phyloP scores from a whole-genome alignment of 2,888 invertebrate species.

The Agrilus biguttatus region DNA sequence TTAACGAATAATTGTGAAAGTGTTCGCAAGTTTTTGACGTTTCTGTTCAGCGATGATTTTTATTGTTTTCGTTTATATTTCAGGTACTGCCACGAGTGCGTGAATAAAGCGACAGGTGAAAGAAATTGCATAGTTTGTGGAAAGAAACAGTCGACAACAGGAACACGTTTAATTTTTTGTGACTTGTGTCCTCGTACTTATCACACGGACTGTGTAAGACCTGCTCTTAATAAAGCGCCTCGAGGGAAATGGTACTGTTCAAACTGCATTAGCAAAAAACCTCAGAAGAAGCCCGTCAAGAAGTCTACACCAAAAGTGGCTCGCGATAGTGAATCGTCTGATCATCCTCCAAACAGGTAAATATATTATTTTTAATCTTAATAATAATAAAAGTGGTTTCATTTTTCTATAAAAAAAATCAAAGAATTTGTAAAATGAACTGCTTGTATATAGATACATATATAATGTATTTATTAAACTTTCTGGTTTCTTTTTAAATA shows the following conservation, averaged over 20 bases:
- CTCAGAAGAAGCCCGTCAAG: conserved; percentile 38
- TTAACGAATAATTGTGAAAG: too few relatives aligned
- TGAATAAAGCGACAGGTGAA: conserved; percentile 84
- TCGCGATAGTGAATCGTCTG: conserved; percentile 41
- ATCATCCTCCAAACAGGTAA: conserved; percentile 31
- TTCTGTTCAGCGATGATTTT: neutral
- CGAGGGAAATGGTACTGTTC: conserved; percentile 55
- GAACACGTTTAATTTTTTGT: conserved; percentile 60
- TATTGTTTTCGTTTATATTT: conserved; percentile 3
- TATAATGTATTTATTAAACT: too few relatives aligned
- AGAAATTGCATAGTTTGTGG: conserved; percentile 93
- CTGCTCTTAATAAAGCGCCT: conserved; percentile 61
- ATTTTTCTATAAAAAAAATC: too few relatives aligned
- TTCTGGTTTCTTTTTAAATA: too few relatives aligned
- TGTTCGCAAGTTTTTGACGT: too few relatives aligned
- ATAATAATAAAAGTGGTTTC: too few relatives aligned
- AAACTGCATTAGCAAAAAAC: conserved; percentile 73
- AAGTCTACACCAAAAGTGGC: conserved; percentile 46
- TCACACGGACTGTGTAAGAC: conserved; percentile 87
- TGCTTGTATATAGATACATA: too few relatives aligned
- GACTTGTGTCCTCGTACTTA: conserved; percentile 83
- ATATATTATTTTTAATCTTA: neutral
- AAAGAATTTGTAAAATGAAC: too few relatives aligned
- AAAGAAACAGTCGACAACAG: conserved; percentile 39
- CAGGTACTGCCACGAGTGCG: conserved; percentile 92